These are phyloP conservation scores for Trilocha varians DNA, from an alignment of 2,888 invertebrate species.

Conservation along the genomic window DNA sequence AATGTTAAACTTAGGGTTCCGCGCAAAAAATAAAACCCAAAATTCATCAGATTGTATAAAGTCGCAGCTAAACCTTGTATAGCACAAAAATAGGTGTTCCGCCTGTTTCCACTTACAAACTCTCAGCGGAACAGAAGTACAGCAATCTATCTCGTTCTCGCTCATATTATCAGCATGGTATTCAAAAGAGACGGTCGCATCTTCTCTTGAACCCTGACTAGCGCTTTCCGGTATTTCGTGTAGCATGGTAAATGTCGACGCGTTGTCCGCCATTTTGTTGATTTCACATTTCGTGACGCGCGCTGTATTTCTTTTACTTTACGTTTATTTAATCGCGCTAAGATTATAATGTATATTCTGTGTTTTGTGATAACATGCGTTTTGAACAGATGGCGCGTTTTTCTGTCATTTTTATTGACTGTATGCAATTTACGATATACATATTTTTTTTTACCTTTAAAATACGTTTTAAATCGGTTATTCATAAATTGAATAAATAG, in stretches of 20 bases:
- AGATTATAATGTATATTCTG: conserved; percentile 1
- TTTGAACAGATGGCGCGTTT: neutral
- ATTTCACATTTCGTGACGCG: conserved; percentile 8
- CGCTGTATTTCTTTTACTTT: neutral
- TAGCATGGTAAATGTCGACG: conserved; percentile 5
- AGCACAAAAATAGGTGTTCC: no score
- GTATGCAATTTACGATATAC: no score
- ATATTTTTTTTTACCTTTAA: no score
- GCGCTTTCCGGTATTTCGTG: conserved; percentile 48
- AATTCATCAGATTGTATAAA: no score
- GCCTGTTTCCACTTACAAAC: no score
- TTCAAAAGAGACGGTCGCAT: conserved; percentile 28
- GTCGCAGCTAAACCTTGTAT: no score
- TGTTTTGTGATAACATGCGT: conserved; percentile 3
- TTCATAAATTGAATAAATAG: no score
- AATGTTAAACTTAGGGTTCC: no score
- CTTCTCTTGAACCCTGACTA: conserved; percentile 27
- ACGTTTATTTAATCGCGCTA: conserved; percentile 8
- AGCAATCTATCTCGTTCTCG: conserved; percentile 25
- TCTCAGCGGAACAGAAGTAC: neutral
- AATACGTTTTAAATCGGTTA: no score
- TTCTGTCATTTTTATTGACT: neutral
- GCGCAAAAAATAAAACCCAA: no score
- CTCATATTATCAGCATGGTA: conserved; percentile 11
- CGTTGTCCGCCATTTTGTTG: conserved; percentile 15